A percentile compares a stretch with the other conserved stretches of the same genome.
phyloP scores from a whole-genome alignment of 1,140 invertebrate species.

The Cyphomyrmex costatus region DNA sequence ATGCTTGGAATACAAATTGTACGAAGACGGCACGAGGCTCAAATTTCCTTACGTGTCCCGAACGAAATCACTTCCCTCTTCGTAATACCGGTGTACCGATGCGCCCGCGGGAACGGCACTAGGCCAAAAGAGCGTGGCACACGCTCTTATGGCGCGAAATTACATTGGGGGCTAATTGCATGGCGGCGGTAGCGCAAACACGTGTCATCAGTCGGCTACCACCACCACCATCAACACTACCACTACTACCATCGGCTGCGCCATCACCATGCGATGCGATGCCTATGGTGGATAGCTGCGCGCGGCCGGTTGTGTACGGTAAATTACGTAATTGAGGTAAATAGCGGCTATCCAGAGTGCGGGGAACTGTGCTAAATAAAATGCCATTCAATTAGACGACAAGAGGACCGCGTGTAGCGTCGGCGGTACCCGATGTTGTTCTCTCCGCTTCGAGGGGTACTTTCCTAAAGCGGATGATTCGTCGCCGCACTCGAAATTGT shows the following conservation, averaged over 20 bases:
- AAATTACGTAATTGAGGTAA: constrained; percentile 85
- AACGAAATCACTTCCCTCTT: constrained; percentile 74
- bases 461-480: constrained; percentile 76
- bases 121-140: constrained; percentile 79
- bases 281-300: constrained; percentile 74
- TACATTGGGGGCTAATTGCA: constrained; percentile 81
- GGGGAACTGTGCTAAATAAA: constrained; percentile 84
- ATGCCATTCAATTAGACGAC: constrained; percentile 82
- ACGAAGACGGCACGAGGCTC: constrained; percentile 35
- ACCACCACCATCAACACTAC: constrained; percentile 61
- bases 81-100: constrained; percentile 72
- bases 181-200: constrained; percentile 80
- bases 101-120: constrained; percentile 75
- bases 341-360: constrained; percentile 82
- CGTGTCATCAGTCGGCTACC: constrained; percentile 80
- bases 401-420: constrained; percentile 66
- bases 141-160: constrained; percentile 78
- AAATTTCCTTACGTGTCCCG: constrained; percentile 69
- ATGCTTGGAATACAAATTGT: neutral
- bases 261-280: constrained; percentile 74
- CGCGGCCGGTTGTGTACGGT: constrained; percentile 77
- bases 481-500: constrained; percentile 17
- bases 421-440: constrained; percentile 57
- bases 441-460: constrained; percentile 39
- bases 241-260: constrained; percentile 63